Base-by-base conservation (phyloP, 2,797 vertebrate species). In the Lates japonicus region DNA sequence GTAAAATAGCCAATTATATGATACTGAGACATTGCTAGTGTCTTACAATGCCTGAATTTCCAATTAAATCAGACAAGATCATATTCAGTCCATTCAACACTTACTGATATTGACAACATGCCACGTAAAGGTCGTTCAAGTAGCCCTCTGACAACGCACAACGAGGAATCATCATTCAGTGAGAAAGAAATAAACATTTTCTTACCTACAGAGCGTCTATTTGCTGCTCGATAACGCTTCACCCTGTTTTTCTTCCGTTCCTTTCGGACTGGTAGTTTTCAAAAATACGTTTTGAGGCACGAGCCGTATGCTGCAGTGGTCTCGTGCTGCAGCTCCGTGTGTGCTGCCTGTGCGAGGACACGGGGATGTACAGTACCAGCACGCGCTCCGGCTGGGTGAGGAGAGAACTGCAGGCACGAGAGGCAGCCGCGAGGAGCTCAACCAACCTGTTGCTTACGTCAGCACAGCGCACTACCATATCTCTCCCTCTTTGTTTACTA, bases 401-500 rank as follows among this genome's bases (percentile, higher is more conserved):
- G 35, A 39, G 44, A 37, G 48, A 39, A 41, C 64, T 69, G 88
- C 82, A 48, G 65, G 82, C 82, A 57, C 76, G 52, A 80, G 52
- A 70, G 74, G 68, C 71, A 12, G 12, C 25, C 60, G 73, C 73
- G 66, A 75, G 72, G 22, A 51, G 80, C 37, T 66, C 68, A 57
- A 1, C n/a, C 82, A 72, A 89, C 87, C 85, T 89, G 87, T 84
- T 89, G 83, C 74, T 57, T 61, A 87, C 85, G 87, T 90, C 81
- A 88, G 10, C 19, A 16, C 59, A 25, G n/a, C 33, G 33, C 22
- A 3, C 41, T 13, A 46, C 54, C 14, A 14, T 14, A 12, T 3
- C 41, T 42, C 41, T 13, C 12, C 39, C 39, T 39, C 39, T 6
- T 29, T 29, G 25, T 7, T 39, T 11, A 2, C 7, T 9, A 39